A percentile compares a stretch with the other conserved stretches of the same genome.
Evolutionary conservation across 64 coral and sea anemone genomes (phyloP).

Genomic region (Pocillopora damicornis): DNA sequence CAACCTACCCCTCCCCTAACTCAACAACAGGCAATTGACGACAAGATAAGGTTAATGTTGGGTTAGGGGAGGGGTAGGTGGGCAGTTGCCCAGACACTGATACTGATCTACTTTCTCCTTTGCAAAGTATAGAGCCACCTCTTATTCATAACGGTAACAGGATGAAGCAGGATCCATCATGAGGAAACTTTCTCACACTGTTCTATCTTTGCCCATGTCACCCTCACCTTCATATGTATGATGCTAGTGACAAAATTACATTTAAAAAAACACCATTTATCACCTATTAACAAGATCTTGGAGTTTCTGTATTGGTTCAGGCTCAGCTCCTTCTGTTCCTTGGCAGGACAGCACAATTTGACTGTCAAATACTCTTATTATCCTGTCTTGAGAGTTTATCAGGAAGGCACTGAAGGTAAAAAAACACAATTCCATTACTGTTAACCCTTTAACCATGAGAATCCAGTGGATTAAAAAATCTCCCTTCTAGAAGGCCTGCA

Average conservation of each 20-base stretch:
- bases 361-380: constrained; percentile 97
- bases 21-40: too few relatives aligned
- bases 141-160: too few relatives aligned
- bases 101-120: too few relatives aligned
- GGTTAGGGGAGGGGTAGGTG: too few relatives aligned
- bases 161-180: too few relatives aligned
- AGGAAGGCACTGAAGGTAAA: constrained; percentile 81
- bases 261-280: not conserved
- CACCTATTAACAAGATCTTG: constrained; percentile 99
- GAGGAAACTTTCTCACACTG: too few relatives aligned
- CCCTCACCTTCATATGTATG: not conserved
- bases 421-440: not conserved
- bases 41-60: too few relatives aligned
- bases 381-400: constrained; percentile 95
- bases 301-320: constrained; percentile 98
- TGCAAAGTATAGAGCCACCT: too few relatives aligned
- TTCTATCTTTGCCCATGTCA: too few relatives aligned
- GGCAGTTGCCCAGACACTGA: too few relatives aligned
- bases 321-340: constrained; percentile 88
- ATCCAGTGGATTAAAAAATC: not conserved
- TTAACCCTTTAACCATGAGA: not conserved
- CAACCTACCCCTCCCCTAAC: too few relatives aligned
- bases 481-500: too few relatives aligned
- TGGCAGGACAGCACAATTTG: constrained; percentile 94
- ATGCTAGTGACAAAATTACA: not conserved